A percentile compares a stretch with the other conserved stretches of the same genome.
Conservation (phyloP, 1,140 invertebrate species). For the Schlechtendalia chinensis region DNA sequence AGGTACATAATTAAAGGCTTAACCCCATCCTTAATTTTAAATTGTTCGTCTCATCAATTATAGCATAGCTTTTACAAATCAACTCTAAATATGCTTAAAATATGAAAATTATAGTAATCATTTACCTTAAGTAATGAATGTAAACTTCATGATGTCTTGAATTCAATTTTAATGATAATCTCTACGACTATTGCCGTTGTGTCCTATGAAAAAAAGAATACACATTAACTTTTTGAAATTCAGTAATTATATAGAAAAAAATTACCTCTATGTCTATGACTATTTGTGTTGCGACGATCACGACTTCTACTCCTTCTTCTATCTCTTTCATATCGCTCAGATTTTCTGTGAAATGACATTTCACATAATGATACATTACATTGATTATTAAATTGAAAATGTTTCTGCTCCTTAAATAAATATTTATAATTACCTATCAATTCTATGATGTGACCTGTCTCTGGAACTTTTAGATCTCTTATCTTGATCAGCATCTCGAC, state of each 20-base stretch:
- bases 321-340: constrained; percentile 33
- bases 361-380: too few species aligned
- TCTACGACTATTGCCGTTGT: constrained; percentile 28
- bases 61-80: constrained; percentile 18
- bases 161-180: constrained; percentile 19
- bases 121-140: constrained; percentile 31
- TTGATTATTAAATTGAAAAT: too few species aligned
- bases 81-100: neutral
- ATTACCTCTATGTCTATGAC: constrained; percentile 44
- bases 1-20: constrained; percentile 8
- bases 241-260: neutral
- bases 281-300: neutral
- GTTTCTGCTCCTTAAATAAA: too few species aligned
- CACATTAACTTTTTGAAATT: neutral
- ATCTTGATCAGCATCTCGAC: constrained; percentile 30
- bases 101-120: neutral
- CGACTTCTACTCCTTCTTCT: constrained; percentile 35
- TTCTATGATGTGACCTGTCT: constrained; percentile 27
- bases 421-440: constrained; percentile 31
- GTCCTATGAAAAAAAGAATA: neutral
- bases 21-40: constrained; percentile 20
- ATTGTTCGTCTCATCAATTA: neutral
- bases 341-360: constrained; percentile 28
- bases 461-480: constrained; percentile 34
- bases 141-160: neutral